A percentile compares a stretch with the other conserved stretches of the same genome.
Conservation (phyloP, 2,888 invertebrate genomes). For the Uloborus plumipes region DNA sequence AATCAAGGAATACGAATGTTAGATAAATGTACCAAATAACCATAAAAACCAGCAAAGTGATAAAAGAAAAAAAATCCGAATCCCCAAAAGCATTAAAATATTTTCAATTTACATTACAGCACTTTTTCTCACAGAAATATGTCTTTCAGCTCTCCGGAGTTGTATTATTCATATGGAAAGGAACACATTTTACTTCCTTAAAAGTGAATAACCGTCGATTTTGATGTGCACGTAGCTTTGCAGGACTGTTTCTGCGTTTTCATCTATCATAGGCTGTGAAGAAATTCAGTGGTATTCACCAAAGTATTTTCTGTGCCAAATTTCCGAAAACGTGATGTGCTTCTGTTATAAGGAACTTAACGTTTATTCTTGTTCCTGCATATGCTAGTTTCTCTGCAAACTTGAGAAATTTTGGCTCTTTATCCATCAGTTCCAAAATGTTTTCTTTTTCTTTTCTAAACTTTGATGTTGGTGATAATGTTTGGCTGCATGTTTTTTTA, state of each 20-base stretch:
- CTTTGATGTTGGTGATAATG: no score
- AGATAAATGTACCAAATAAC: no score
- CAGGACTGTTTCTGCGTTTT: neutral
- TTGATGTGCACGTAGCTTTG: constrained; percentile 16
- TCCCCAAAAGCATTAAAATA: constrained; percentile 6
- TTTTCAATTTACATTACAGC: constrained; percentile 18
- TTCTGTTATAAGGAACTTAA: constrained; percentile 33
- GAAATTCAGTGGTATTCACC: neutral
- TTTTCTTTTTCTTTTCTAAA: no score
- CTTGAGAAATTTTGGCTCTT: no score
- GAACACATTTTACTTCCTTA: constrained; percentile 10
- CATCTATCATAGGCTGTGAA: neutral
- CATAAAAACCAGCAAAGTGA: no score
- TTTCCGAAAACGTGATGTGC: constrained; percentile 35
- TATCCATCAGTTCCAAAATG: no score
- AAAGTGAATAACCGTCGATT: constrained; percentile 37
- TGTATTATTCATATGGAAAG: constrained; percentile 37
- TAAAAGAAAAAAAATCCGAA: no score
- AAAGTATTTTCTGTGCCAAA: constrained; percentile 14
- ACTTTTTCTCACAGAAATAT: constrained; percentile 1
- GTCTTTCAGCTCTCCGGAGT: neutral
- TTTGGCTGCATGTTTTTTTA: no score
- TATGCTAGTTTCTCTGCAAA: no score
- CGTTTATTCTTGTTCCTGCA: no score
- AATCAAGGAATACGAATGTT: no score